Evolutionary conservation across 2,113 vertebrate genomes (phyloP).

Genomic region (Oncorhynchus clarkii): DNA sequence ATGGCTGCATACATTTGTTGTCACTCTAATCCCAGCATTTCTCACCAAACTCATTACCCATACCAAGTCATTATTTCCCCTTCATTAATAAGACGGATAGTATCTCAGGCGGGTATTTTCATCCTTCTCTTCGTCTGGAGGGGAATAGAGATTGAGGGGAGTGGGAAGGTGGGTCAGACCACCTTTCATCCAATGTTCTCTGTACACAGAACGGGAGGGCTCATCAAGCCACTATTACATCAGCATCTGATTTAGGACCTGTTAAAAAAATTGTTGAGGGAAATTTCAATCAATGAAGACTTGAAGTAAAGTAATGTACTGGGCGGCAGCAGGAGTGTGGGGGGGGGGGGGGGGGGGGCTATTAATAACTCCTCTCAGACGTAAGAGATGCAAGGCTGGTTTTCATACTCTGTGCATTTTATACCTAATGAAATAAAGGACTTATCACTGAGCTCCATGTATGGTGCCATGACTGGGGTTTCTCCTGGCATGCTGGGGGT

Average conservation of each 20-base stretch:
- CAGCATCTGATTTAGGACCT: background rate
- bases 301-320: too few relatives aligned
- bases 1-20: too few relatives aligned
- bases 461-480: constrained; percentile 7
- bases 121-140: background rate
- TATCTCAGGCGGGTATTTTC: background rate
- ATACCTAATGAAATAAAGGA: constrained; percentile 27
- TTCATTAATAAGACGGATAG: background rate
- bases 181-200: too few relatives aligned
- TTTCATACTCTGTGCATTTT: background rate
- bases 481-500: constrained; percentile 21
- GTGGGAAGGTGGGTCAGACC: background rate
- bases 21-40: too few relatives aligned
- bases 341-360: background rate
- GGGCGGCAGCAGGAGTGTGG: background rate
- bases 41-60: too few relatives aligned
- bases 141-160: background rate
- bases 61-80: too few relatives aligned
- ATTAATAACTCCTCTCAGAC: background rate
- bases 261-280: background rate
- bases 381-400: background rate
- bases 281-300: background rate
- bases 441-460: constrained; percentile 38
- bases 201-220: too few relatives aligned
- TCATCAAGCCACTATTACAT: background rate